Conservation (phyloP, 2,113 vertebrate species). For the Hucho hucho region DNA sequence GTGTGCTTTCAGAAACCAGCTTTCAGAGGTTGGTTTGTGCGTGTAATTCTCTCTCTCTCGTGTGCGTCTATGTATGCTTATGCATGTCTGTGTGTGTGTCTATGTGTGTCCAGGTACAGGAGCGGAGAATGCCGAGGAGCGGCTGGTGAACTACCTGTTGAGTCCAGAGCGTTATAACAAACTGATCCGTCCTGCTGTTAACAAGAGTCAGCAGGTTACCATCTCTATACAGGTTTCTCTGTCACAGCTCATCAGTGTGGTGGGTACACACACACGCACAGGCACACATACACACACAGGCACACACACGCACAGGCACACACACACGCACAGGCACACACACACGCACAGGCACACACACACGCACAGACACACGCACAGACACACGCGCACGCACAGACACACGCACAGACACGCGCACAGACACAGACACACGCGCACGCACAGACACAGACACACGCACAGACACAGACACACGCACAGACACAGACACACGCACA, state of each 20-base stretch:
- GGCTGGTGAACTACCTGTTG: conserved; percentile 74
- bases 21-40: too few species aligned
- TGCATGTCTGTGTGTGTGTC: neutral
- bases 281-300: conserved; percentile 2
- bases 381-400: too few species aligned
- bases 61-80: neutral
- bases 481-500: neutral
- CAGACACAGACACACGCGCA: too few species aligned
- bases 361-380: too few species aligned
- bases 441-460: conserved; percentile 5
- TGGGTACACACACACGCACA: conserved; percentile 47
- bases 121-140: conserved; percentile 76
- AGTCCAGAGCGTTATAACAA: conserved; percentile 78
- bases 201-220: conserved; percentile 78
- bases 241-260: conserved; percentile 80
- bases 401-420: too few species aligned
- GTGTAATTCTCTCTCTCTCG: neutral
- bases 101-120: conserved; percentile 52
- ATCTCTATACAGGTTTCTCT: conserved; percentile 79
- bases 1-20: too few species aligned
- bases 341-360: neutral
- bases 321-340: neutral
- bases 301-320: neutral
- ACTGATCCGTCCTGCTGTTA: conserved; percentile 77
- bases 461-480: neutral